Conservation (phyloP, 2,797 vertebrate genomes). For the Mallotus villosus region DNA sequence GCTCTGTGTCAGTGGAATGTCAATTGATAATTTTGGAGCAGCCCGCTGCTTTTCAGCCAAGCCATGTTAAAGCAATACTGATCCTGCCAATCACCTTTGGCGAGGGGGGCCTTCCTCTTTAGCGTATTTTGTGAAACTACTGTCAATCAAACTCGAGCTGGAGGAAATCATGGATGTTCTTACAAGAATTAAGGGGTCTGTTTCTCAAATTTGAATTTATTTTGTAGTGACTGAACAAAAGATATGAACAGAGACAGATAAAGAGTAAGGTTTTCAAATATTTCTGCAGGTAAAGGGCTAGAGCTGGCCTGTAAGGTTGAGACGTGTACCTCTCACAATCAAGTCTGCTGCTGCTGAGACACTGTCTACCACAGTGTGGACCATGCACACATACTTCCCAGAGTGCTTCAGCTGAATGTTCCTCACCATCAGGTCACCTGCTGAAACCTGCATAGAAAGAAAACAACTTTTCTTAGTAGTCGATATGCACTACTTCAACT, state of each 20-base stretch:
- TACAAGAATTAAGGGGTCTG: no score
- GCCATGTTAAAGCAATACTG: no score
- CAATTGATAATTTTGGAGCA: no score
- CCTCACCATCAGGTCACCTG: conserved; percentile 89
- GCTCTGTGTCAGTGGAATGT: no score
- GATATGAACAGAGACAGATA: conserved; percentile 17
- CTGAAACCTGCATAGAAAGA: conserved; percentile 74
- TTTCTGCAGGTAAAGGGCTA: conserved; percentile 21
- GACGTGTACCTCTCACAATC: conserved; percentile 82
- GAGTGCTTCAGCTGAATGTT: conserved; percentile 87
- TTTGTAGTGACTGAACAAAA: conserved; percentile 12
- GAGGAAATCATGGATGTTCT: no score
- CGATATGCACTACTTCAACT: neutral
- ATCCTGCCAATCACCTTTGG: no score
- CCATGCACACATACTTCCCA: conserved; percentile 84
- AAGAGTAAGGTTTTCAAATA: conserved; percentile 8
- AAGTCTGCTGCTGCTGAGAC: conserved; percentile 81
- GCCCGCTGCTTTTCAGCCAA: no score
- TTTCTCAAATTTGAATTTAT: no score
- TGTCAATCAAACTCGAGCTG: no score
- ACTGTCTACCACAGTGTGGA: conserved; percentile 82
- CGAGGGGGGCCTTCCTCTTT: no score
- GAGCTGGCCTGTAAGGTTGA: conserved; percentile 14
- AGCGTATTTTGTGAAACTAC: no score
- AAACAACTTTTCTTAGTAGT: neutral